These are phyloP conservation scores for Mixornis gularis DNA, from an alignment of 2,113 vertebrate genomes.

Conservation along the genomic window DNA sequence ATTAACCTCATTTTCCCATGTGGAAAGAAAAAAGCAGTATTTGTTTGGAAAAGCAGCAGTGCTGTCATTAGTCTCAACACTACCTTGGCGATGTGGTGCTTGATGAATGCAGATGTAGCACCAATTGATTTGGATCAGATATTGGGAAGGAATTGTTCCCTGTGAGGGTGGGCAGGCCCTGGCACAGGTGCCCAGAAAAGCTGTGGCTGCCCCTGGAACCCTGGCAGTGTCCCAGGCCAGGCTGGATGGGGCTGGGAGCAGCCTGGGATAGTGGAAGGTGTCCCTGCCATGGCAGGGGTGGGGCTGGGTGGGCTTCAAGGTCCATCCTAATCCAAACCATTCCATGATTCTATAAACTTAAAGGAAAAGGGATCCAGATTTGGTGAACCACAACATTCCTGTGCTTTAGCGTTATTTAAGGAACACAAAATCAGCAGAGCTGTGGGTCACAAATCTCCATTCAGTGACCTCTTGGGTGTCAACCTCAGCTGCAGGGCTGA, in stretches of 20 bases:
- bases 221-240: not conserved
- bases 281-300: not conserved
- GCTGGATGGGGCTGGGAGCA: fast-evolving
- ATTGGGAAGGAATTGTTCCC: not conserved
- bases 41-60: not conserved
- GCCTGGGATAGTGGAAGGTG: fast-evolving
- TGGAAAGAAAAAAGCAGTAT: no score
- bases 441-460: not conserved
- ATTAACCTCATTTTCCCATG: not conserved
- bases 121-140: not conserved
- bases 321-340: not conserved
- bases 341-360: not conserved
- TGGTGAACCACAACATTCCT: not conserved
- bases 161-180: fast-evolving
- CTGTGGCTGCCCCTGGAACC: not conserved
- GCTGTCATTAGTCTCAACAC: not conserved
- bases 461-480: not conserved
- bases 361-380: no score
- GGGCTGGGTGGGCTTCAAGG: not conserved
- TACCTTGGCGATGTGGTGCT: not conserved
- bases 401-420: not conserved
- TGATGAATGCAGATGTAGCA: not conserved
- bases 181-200: not conserved
- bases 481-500: not conserved
- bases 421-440: not conserved